Base-by-base conservation (phyloP, 2,113 vertebrate species). In the Saguinus imperator region DNA sequence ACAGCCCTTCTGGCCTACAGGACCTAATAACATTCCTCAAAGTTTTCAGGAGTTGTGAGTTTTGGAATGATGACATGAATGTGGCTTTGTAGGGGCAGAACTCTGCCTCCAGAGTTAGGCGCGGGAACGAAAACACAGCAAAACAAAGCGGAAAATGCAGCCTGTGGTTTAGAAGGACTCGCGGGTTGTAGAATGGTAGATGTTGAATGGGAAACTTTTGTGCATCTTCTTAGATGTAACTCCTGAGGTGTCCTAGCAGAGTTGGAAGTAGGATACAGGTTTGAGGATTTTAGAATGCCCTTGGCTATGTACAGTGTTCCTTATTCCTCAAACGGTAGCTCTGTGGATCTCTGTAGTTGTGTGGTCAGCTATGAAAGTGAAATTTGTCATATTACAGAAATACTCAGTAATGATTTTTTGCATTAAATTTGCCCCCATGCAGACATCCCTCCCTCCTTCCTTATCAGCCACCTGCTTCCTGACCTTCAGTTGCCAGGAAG, bases 51-150 rank as follows among this genome's bases (percentile, higher is more conserved):
- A 94, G 73, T 96, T 97, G 97, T 91, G 95, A 96, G 91, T 93
- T 97, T 97, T 97, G 95, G 96, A 97, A 97, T 96, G 98, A 96
- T 97, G 95, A 96, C 94, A 97, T 95, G 95, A 97, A 97, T 21
- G 89, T 91, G 96, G 94, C 89, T 95, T 82, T 93, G 97, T 93
- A 95, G 94, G 94, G 83, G 35, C 70, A 70, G 88, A 87, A 73
- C 84, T 48, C 66, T 68, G 87, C 81, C 72, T 92, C 48, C 10
- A 21, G 93, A 95, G 94, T 79, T 75, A 79, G 94, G 61, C 66
- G 76, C 8, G 4, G 0, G 61, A 87, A 96, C 66, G 58, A 96
- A 97, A 97, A 91, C 18, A 52, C 81, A 86, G 92, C 52, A 58
- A 61, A 55, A 79, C 95, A 95, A 96, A 96, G 92, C n/a, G 52